phyloP scores from a whole-genome alignment of 2,797 vertebrate species.

The Enteromius paludinosus region DNA sequence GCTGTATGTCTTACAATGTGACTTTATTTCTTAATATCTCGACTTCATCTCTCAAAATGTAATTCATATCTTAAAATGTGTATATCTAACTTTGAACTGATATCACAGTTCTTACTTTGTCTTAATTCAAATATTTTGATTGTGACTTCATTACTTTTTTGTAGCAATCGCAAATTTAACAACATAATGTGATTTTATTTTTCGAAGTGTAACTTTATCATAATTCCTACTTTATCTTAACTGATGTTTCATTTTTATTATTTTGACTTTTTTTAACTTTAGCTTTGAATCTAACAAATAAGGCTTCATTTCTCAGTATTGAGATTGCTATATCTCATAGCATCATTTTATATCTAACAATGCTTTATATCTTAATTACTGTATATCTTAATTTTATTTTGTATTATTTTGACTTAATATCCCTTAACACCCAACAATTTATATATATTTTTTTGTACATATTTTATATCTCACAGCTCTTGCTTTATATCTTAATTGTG shows the following conservation, averaged over 20 bases:
- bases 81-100: neutral
- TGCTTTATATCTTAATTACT: neutral
- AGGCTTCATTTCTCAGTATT: neutral
- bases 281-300: neutral
- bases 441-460: too few relatives aligned
- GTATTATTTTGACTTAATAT: too few relatives aligned
- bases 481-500: neutral
- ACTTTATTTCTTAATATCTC: neutral
- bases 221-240: neutral
- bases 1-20: neutral
- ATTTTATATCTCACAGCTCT: too few relatives aligned
- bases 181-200: neutral
- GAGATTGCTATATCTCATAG: neutral
- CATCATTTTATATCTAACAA: neutral
- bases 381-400: neutral
- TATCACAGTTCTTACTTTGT: neutral
- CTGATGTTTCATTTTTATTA: neutral
- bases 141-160: neutral
- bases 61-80: neutral
- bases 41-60: neutral
- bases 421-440: too few relatives aligned
- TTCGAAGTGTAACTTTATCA: too few relatives aligned
- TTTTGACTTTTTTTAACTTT: neutral
- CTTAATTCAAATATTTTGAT: neutral
- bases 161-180: neutral